Evolutionary conservation across 1,140 invertebrate species (phyloP).

Genomic region (Cydia amplana): DNA sequence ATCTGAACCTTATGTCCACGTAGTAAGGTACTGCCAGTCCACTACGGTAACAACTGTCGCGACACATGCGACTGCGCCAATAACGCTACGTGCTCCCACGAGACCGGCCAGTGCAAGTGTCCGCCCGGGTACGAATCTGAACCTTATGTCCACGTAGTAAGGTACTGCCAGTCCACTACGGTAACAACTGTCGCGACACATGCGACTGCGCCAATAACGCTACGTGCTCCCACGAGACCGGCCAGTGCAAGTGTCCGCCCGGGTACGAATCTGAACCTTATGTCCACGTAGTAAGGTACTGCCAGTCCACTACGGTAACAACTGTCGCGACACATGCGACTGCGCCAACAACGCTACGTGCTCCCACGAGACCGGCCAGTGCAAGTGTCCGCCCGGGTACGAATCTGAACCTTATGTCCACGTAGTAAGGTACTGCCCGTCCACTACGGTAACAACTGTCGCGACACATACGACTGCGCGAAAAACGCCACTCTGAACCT

Average conservation of each 20-base stretch:
- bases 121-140: conserved; percentile 78
- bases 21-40: conserved; percentile 80
- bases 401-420: too few species aligned
- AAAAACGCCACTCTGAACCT: conserved; percentile 83
- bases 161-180: conserved; percentile 85
- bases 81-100: conserved; percentile 87
- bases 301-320: conserved; percentile 87
- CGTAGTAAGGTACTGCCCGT: conserved; percentile 76
- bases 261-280: conserved; percentile 59
- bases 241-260: conserved; percentile 89
- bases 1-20: too few species aligned
- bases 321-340: conserved; percentile 88
- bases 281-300: conserved; percentile 54
- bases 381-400: conserved; percentile 86
- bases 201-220: conserved; percentile 92
- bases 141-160: too few species aligned
- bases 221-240: conserved; percentile 88
- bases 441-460: conserved; percentile 90
- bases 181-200: conserved; percentile 88
- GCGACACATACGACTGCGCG: conserved; percentile 88
- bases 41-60: conserved; percentile 89
- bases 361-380: conserved; percentile 89
- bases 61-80: conserved; percentile 91
- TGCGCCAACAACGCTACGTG: conserved; percentile 92
- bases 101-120: conserved; percentile 91